Evolutionary conservation across 2,888 invertebrate genomes (phyloP), one percentile per base, ranked within the genome.

Genomic region (Bembecia ichneumoniformis): DNA sequence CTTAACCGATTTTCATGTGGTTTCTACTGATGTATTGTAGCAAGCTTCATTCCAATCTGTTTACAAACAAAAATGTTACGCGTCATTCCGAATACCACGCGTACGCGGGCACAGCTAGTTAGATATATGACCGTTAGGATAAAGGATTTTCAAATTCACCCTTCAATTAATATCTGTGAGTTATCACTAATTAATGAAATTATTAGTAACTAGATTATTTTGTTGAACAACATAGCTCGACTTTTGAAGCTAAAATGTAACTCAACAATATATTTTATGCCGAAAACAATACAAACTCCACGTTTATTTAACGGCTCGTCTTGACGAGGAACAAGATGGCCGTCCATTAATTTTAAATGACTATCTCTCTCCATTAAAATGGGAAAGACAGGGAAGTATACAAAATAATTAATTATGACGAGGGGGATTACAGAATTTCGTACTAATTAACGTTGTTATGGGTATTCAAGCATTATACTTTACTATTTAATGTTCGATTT

Each of bases 301-400:
- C 59, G 59, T 71, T 73, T 69, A 72, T 75, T 73, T 72, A 73
- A 69, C 64, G 67, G 67, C 62, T 64, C 63, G 59, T 60, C 66
- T 67, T 74, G 74, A 74, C 68, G 72, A 74, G 71, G 63, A 69
- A 66, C 71, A 71, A 71, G 72, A 74, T 71, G 76, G 73, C 64
- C 56, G 64, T 53, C 68, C 70, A 72, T 79, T 76, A 72, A 77
- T 75, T 75, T 75, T 73, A 71, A 73, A 78, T 74, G 69, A 71
- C 69, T 76, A 71, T 73, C 71, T 66, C 63, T 59, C 65, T 64
- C 67, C 68, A 69, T 76, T 69, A 71, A 71, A 74, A 70, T 60
- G 64, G 59, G 56, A 58, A 64, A 66, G 68, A 70, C 73, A 66
- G 67, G 58, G 59, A 59, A 60, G 62, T 63, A 63, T 63, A 65